A percentile compares a stretch with the other conserved stretches of the same genome.
Evolutionary conservation across 2,888 invertebrate genomes (phyloP).

Genomic region (Leucophenga montana): DNA sequence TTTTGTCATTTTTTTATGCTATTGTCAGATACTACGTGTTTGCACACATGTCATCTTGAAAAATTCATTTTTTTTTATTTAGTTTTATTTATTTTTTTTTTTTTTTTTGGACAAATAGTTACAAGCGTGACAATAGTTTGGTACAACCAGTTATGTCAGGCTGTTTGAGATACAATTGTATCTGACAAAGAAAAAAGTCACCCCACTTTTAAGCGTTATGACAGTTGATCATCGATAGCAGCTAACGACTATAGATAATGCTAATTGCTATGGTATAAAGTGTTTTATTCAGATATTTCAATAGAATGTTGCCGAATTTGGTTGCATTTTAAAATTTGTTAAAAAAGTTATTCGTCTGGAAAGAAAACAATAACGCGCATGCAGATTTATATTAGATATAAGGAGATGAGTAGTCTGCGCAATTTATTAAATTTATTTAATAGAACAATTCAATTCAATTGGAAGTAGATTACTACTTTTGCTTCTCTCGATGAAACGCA

Average conservation of each 20-base stretch:
- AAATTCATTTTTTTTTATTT: not conserved
- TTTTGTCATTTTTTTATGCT: not conserved
- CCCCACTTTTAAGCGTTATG: not conserved
- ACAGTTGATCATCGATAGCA: not conserved
- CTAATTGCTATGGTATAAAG: slow-evolving; percentile 18
- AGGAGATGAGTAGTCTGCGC: too few species aligned
- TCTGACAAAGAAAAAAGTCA: not conserved
- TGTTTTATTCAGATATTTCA: too few species aligned
- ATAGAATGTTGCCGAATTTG: too few species aligned
- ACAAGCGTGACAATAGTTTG: slow-evolving; percentile 59
- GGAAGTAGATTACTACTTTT: too few species aligned
- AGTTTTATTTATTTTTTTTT: not conserved
- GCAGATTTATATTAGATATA: too few species aligned
- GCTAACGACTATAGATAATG: slow-evolving; percentile 1
- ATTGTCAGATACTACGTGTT: not conserved
- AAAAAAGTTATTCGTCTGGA: too few species aligned
- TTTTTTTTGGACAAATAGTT: slow-evolving; percentile 62
- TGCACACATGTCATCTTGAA: slow-evolving; percentile 12
- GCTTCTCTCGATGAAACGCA: too few species aligned
- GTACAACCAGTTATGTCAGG: not conserved
- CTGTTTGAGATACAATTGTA: not conserved
- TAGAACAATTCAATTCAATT: too few species aligned
- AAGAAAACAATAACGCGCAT: too few species aligned
- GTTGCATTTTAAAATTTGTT: too few species aligned
- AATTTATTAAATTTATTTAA: too few species aligned